phyloP scores from a whole-genome alignment of 2,113 vertebrate species.

The Sebastes fasciatus region DNA sequence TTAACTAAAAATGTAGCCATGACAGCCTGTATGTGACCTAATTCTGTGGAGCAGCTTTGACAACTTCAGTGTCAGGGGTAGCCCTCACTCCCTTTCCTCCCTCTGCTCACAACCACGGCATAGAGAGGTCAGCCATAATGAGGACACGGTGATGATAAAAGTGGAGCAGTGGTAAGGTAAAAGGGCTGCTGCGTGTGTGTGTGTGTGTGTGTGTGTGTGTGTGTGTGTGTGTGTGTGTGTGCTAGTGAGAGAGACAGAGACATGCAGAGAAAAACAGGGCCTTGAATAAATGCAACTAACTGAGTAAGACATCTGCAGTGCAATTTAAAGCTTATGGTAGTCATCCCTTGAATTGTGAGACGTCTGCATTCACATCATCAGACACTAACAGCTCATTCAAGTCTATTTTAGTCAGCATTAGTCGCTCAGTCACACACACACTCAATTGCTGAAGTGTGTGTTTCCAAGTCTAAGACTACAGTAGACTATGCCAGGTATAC shows the following conservation, averaged over 20 bases:
- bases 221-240: background rate
- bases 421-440: conserved; percentile 4
- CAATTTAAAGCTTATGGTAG: conserved; percentile 21
- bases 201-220: background rate
- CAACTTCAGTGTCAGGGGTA: conserved; percentile 15
- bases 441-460: background rate
- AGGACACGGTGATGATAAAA: conserved; percentile 36
- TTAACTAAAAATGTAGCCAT: background rate
- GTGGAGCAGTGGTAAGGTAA: conserved; percentile 30
- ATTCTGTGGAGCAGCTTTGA: conserved; percentile 13
- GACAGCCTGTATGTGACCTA: background rate
- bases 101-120: conserved; percentile 29
- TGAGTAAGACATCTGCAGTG: conserved; percentile 4
- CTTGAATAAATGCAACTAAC: background rate
- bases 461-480: background rate
- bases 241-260: background rate
- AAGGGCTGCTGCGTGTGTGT: background rate
- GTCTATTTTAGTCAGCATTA: conserved; percentile 18
- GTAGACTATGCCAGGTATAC: background rate
- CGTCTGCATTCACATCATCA: conserved; percentile 8
- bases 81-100: conserved; percentile 21
- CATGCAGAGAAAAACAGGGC: background rate
- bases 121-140: conserved; percentile 45
- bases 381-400: conserved; percentile 3
- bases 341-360: conserved; percentile 7